These are phyloP conservation scores for Gerris lacustris DNA, from an alignment of 2,888 invertebrate genomes.

Conservation along the genomic window DNA sequence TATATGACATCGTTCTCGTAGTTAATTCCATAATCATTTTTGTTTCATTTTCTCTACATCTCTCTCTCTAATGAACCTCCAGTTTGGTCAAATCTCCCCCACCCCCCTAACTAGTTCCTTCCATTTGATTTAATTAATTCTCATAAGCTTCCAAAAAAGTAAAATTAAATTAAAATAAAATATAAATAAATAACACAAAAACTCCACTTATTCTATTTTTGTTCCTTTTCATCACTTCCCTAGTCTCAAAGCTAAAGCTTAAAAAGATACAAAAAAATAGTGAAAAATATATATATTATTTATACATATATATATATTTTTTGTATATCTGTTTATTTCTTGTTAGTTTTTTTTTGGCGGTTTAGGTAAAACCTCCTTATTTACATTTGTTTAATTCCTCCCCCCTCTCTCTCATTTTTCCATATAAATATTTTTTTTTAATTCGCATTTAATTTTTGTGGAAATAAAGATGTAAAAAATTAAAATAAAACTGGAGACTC, in stretches of 20 bases:
- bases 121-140: background rate
- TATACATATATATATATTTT: too few relatives aligned
- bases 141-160: background rate
- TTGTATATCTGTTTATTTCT: background rate
- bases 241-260: too few relatives aligned
- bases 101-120: background rate
- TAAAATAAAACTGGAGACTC: background rate
- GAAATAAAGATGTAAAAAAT: background rate
- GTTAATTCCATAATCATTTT: background rate
- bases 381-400: background rate
- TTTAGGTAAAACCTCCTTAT: background rate
- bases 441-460: background rate
- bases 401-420: background rate
- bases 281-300: too few relatives aligned
- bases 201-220: too few relatives aligned
- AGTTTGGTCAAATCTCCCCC: background rate
- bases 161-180: too few relatives aligned
- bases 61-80: background rate
- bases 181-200: too few relatives aligned
- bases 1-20: too few relatives aligned
- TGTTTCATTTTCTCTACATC: background rate
- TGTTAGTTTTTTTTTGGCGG: background rate
- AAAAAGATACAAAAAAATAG: too few relatives aligned
- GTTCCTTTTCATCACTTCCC: too few relatives aligned
- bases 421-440: background rate